phyloP scores from a whole-genome alignment of 2,888 invertebrate genomes.

The Ennomos quercinarius region DNA sequence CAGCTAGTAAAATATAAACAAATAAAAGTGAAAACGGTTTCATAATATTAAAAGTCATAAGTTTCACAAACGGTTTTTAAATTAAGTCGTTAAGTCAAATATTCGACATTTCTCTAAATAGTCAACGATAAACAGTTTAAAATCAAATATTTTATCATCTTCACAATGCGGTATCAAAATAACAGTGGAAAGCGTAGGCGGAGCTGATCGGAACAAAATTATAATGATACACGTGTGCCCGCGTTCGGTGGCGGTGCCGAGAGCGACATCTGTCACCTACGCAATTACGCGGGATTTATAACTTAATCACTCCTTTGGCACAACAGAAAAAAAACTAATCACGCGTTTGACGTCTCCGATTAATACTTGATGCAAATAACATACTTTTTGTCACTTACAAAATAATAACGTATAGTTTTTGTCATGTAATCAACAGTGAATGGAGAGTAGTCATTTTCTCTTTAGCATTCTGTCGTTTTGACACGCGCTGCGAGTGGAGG shows the following conservation, averaged over 20 bases:
- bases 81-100: conserved; percentile 39
- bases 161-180: conserved; percentile 45
- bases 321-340: conserved; percentile 51
- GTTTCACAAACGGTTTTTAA: conserved; percentile 36
- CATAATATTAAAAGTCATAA: conserved; percentile 19
- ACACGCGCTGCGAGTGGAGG: conserved; percentile 57
- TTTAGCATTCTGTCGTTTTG: conserved; percentile 50
- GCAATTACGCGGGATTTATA: conserved; percentile 64
- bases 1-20: too few relatives aligned
- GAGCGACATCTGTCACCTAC: conserved; percentile 67
- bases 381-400: conserved; percentile 41
- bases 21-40: conserved; percentile 21
- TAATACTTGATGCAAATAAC: conserved; percentile 51
- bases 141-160: conserved; percentile 40
- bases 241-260: conserved; percentile 63
- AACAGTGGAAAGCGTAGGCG: conserved; percentile 54
- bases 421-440: conserved; percentile 57
- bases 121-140: conserved; percentile 41
- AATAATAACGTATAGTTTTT: conserved; percentile 64
- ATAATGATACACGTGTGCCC: conserved; percentile 56
- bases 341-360: conserved; percentile 56
- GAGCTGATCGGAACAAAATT: conserved; percentile 55
- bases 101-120: conserved; percentile 36
- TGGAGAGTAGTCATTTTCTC: conserved; percentile 61
- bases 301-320: conserved; percentile 28